A percentile compares a stretch with the other conserved stretches of the same genome.
Evolutionary conservation across 2,113 vertebrate species (phyloP).

Genomic region (Progne subis): DNA sequence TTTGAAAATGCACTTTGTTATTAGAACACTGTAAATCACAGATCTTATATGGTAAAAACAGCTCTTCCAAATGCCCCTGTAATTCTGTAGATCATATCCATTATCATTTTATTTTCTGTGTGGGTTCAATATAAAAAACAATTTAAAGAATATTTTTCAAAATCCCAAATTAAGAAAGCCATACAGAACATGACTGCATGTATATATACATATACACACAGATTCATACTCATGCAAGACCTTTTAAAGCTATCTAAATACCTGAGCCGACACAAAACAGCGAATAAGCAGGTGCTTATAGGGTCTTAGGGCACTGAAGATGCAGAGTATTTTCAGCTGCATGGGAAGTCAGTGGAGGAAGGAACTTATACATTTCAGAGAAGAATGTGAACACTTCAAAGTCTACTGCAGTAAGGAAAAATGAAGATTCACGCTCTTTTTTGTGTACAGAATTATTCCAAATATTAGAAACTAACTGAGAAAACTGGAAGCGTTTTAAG

Average conservation of each 20-base stretch:
- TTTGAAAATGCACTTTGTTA: constrained; percentile 1
- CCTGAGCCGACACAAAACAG: neutral
- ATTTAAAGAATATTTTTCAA: neutral
- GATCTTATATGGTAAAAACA: neutral
- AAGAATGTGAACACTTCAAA: neutral
- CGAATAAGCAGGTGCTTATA: neutral
- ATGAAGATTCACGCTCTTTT: neutral
- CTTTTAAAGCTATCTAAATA: neutral
- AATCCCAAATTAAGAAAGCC: neutral
- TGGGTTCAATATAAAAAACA: neutral
- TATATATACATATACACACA: neutral
- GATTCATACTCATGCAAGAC: neutral
- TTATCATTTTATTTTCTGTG: neutral
- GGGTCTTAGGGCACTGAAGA: neutral
- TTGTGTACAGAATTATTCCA: neutral
- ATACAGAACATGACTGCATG: neutral
- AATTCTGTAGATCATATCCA: neutral
- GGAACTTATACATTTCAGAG: neutral
- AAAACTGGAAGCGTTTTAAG: neutral
- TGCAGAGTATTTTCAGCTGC: neutral
- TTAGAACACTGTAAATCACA: neutral
- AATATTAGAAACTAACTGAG: neutral
- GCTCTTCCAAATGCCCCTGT: neutral
- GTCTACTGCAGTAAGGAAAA: neutral
- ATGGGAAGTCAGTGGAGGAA: neutral